Conservation (phyloP, 2,888 invertebrate genomes). For the Escarpia spicata region DNA sequence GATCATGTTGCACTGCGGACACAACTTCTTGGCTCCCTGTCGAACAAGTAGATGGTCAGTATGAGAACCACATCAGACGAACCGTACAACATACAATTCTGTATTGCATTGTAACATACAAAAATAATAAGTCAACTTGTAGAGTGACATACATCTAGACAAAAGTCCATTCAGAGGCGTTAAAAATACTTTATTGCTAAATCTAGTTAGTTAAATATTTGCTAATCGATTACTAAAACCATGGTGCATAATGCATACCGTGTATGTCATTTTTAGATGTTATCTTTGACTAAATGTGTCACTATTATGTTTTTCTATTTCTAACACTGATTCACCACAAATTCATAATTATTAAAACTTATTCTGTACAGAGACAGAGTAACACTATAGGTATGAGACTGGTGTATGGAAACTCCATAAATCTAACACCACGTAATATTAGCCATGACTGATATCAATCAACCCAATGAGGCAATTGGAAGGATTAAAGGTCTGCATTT, state of each 20-base stretch:
- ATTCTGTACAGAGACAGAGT: not conserved
- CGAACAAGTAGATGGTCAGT: constrained; percentile 28
- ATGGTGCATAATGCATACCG: not conserved
- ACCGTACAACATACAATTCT: not conserved
- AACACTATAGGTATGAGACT: not conserved
- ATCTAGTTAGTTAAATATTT: too few relatives aligned
- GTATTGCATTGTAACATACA: constrained; percentile 6
- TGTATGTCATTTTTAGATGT: not conserved
- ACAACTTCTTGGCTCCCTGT: constrained; percentile 88
- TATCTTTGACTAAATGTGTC: not conserved
- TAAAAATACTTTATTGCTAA: too few relatives aligned
- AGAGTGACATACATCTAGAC: too few relatives aligned
- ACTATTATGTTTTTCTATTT: not conserved
- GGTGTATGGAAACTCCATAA: not conserved
- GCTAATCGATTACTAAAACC: too few relatives aligned
- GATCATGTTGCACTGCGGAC: constrained; percentile 93
- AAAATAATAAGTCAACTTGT: not conserved
- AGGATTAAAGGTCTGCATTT: not conserved
- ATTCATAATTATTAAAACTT: not conserved
- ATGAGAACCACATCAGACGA: not conserved
- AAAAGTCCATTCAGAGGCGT: too few relatives aligned
- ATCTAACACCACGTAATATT: not conserved
- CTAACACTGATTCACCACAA: not conserved
- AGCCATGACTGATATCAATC: not conserved
- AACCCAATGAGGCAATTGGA: not conserved